Evolutionary conservation across 2,888 invertebrate genomes (phyloP).

Genomic region (Entomobrya multifasciata): DNA sequence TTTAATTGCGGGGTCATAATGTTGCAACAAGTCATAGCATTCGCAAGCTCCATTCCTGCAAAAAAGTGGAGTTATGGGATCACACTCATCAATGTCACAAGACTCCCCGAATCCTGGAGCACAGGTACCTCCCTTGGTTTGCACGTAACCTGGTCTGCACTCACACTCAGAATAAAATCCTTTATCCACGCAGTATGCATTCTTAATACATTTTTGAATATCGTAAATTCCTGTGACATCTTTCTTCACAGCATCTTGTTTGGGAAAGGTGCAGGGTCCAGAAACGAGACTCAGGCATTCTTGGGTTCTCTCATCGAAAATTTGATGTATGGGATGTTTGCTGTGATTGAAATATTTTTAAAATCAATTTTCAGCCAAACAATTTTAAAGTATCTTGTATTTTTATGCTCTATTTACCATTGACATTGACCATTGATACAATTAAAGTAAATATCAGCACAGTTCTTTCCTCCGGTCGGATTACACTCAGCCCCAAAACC

Average conservation of each 20-base stretch:
- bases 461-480: conserved; percentile 24
- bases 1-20: conserved; percentile 67
- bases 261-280: conserved; percentile 75
- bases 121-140: conserved; percentile 70
- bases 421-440: conserved; percentile 75
- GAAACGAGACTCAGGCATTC: conserved; percentile 76
- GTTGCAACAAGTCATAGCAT: conserved; percentile 72
- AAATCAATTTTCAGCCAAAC: not conserved
- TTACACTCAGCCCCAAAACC: conserved; percentile 60
- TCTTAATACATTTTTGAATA: conserved; percentile 74
- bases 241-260: conserved; percentile 43
- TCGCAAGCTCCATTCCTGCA: conserved; percentile 75
- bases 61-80: conserved; percentile 70
- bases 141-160: conserved; percentile 72
- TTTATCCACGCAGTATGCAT: conserved; percentile 73
- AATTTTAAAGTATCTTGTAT: not conserved
- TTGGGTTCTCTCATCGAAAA: conserved; percentile 73
- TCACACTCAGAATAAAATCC: conserved; percentile 57
- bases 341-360: too few species aligned
- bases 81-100: conserved; percentile 73
- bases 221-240: conserved; percentile 66
- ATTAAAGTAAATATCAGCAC: conserved; percentile 73
- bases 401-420: conserved; percentile 16
- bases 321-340: conserved; percentile 76
- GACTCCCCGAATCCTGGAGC: conserved; percentile 61